Evolutionary conservation across 2,888 invertebrate genomes (phyloP).

Genomic region (Phyllotreta striolata): DNA sequence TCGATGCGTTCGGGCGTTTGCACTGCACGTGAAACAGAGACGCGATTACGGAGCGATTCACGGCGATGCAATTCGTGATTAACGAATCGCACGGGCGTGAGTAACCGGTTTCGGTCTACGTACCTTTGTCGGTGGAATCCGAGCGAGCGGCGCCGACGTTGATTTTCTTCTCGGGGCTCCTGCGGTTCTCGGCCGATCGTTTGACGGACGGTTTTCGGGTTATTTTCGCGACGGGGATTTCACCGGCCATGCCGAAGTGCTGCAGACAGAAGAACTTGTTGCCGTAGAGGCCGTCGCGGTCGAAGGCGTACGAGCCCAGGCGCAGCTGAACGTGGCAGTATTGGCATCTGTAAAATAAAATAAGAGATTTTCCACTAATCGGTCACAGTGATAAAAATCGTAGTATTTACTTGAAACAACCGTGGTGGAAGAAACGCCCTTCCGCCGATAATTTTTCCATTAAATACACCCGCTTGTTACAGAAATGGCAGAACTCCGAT

Average conservation of each 20-base stretch:
- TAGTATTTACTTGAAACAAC: constrained; percentile 74
- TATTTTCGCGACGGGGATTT: constrained; percentile 54
- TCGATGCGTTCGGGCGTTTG: constrained; percentile 82
- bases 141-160: constrained; percentile 62
- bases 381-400: no score
- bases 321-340: constrained; percentile 87
- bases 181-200: constrained; percentile 47
- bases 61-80: constrained; percentile 1
- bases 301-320: constrained; percentile 79
- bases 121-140: constrained; percentile 60
- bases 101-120: constrained; percentile 3
- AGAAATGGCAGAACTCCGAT: constrained; percentile 85
- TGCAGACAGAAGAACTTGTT: constrained; percentile 79
- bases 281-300: constrained; percentile 72
- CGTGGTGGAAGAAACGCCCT: constrained; percentile 89
- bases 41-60: neutral
- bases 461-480: constrained; percentile 90
- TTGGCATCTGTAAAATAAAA: constrained; percentile 71
- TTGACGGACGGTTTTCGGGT: constrained; percentile 51
- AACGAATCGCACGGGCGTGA: constrained; percentile 3
- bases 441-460: constrained; percentile 92
- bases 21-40: constrained; percentile 53
- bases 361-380: no score
- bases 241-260: constrained; percentile 73
- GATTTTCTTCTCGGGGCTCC: constrained; percentile 63